These are phyloP conservation scores for Ornithorhynchus anatinus DNA, from an alignment of 2,113 vertebrate genomes.

Conservation along the genomic window DNA sequence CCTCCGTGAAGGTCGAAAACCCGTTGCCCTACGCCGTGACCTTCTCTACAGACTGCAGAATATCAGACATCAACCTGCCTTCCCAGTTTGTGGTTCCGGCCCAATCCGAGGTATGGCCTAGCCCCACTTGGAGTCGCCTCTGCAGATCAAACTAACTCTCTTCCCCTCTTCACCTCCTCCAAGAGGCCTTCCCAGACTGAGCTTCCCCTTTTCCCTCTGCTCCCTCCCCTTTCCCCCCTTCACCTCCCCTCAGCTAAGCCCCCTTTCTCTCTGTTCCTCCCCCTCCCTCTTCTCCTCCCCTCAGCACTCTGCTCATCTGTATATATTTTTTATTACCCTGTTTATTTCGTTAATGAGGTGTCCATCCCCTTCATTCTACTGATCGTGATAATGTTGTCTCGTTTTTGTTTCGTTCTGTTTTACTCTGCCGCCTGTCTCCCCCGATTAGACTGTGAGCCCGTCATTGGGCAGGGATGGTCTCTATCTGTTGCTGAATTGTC, in stretches of 20 bases:
- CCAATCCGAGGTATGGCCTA: conserved; percentile 74
- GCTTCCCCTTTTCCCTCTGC: not conserved
- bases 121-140: rapidly evolving
- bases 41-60: conserved; percentile 78
- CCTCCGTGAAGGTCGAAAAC: conserved; percentile 78
- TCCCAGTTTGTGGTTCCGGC: conserved; percentile 74
- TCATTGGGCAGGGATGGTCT: no score
- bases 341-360: no score
- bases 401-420: no score
- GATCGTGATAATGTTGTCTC: no score
- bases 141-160: no score
- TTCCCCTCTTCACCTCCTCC: no score
- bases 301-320: no score
- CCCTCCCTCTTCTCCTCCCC: not conserved
- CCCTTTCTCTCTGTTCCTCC: not conserved
- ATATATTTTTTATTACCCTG: no score
- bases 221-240: not conserved
- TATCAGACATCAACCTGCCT: conserved; percentile 72
- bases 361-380: no score
- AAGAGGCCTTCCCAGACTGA: not conserved
- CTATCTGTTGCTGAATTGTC: no score
- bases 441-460: no score
- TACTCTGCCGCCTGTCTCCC: no score
- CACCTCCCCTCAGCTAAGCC: not conserved
- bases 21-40: conserved; percentile 68